phyloP scores from a whole-genome alignment of 2,113 vertebrate species.

The Irena cyanogastra region DNA sequence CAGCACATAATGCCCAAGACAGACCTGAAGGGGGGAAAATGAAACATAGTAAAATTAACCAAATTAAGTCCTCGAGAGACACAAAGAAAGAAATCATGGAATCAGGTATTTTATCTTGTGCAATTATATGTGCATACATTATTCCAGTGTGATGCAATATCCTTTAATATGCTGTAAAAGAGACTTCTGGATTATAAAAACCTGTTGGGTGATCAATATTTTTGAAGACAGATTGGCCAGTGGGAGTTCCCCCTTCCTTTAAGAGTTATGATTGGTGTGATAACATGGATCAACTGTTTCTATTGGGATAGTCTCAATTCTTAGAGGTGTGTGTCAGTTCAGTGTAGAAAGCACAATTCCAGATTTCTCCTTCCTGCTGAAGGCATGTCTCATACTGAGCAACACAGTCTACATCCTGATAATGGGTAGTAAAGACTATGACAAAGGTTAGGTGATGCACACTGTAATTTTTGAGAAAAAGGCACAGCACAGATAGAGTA shows the following conservation, averaged over 20 bases:
- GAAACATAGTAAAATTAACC: background rate
- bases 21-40: background rate
- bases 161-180: background rate
- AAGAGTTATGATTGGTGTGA: background rate
- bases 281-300: background rate
- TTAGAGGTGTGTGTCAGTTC: background rate
- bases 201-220: background rate
- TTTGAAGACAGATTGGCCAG: background rate
- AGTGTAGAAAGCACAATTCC: background rate
- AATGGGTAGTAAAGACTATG: background rate
- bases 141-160: background rate
- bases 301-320: background rate
- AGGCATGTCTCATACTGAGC: background rate
- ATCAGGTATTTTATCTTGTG: background rate
- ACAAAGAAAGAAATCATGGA: background rate
- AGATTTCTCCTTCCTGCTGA: background rate
- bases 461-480: background rate
- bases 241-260: background rate
- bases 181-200: background rate
- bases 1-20: background rate
- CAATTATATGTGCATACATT: rapidly evolving
- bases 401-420: background rate
- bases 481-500: background rate
- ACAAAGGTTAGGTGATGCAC: background rate
- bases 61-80: background rate